These are phyloP conservation scores for Paracyclopina nana DNA, from an alignment of 1,140 invertebrate genomes.

Conservation along the genomic window DNA sequence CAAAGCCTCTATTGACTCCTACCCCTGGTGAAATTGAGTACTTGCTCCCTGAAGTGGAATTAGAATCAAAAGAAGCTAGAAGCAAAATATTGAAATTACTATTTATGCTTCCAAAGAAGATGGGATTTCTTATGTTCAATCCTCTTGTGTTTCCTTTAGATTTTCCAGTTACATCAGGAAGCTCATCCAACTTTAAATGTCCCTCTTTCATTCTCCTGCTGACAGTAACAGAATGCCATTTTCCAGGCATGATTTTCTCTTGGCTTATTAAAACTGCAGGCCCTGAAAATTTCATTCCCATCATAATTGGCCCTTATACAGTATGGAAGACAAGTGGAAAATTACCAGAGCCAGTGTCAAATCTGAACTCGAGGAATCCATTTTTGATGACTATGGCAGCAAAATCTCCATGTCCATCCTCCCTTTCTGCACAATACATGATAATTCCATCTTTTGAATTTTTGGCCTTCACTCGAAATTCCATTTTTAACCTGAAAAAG, in stretches of 20 bases:
- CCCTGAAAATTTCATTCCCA: background rate
- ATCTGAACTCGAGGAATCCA: background rate
- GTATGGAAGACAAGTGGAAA: background rate
- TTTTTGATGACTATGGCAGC: background rate
- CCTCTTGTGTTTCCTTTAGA: background rate
- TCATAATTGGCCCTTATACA: background rate
- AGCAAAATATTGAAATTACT: background rate
- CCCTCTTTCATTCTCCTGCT: background rate
- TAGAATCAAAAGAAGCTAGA: background rate
- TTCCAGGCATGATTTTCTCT: background rate
- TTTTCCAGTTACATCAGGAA: background rate
- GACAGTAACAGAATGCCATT: background rate
- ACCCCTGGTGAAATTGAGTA: background rate
- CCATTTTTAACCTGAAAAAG: background rate
- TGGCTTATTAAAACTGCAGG: background rate
- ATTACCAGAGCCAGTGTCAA: background rate
- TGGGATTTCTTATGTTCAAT: background rate
- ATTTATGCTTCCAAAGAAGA: background rate
- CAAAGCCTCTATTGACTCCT: background rate
- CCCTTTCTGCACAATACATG: background rate
- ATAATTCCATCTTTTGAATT: background rate
- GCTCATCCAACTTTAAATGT: background rate
- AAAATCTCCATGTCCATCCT: background rate
- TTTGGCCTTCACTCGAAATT: background rate
- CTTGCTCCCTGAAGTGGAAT: background rate